Evolutionary conservation across 2,888 invertebrate genomes (phyloP), one percentile per base, ranked within the genome.

Genomic region (Drosophila conformis): DNA sequence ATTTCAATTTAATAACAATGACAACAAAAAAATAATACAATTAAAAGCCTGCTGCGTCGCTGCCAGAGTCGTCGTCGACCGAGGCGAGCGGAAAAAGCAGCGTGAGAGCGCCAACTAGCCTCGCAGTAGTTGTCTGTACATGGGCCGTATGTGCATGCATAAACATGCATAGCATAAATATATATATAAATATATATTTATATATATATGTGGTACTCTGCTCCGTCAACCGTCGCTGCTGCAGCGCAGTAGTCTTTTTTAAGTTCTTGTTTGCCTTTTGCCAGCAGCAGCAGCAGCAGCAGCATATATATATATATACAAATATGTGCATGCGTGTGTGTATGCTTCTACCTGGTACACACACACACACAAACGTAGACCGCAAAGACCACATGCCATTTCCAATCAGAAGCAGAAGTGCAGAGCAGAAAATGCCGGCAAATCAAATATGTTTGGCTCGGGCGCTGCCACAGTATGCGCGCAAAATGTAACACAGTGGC

Each of bases 401-500:
- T 51, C 81, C 81, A 77, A 80, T 79, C 81, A 79, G 78, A 76
- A 80, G 66, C 68, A 76, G 54, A 80, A 73, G 48, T 80, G 64
- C 72, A 80, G 58, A 57, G 61, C 59, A 63, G 58, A 80, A 78
- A 80, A 79, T 77, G 78, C 78, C 78, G 78, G 78, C 78, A 80
- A 79, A 80, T 66, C 67, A 69, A 80, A 78, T 80, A 77, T 81
- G 73, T 80, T 67, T 80, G 72, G 63, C 60, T 59, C 61, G 35
- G 52, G 77, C 75, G 80, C 78, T 78, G 80, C 78, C 80, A 76
- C 40, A 42, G 52, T 75, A 70, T 78, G 68, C 66, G 78, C 73
- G 73, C 63, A 69, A 81, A 79, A 67, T 81, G 69, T 81, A 77
- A 73, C 73, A 77, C 78, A 67, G 81, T 79, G 78, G 78, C 78